phyloP scores from a whole-genome alignment of 2,113 vertebrate species.

The Hyperopisus bebe region DNA sequence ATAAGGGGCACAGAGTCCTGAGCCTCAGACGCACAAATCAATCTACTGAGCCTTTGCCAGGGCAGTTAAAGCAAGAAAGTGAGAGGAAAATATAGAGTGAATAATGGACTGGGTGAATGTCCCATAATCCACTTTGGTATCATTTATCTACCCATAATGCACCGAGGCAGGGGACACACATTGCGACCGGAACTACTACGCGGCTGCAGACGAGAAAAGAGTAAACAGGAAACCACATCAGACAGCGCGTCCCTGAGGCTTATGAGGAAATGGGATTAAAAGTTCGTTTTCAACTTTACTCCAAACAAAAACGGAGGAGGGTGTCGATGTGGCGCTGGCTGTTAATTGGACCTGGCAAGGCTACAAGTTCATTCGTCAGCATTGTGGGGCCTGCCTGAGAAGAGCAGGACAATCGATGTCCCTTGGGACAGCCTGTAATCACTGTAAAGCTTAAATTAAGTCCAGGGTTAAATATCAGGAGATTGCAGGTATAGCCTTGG shows the following conservation, averaged over 20 bases:
- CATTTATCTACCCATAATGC: neutral
- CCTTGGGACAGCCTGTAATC: conserved; percentile 82
- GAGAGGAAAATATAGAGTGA: neutral
- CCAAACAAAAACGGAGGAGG: conserved; percentile 65
- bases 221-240: conserved; percentile 59
- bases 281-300: conserved; percentile 72
- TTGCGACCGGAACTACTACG: conserved; percentile 22
- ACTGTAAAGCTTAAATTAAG: conserved; percentile 84
- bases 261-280: conserved; percentile 70
- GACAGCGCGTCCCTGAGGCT: conserved; percentile 58
- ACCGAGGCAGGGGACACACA: neutral
- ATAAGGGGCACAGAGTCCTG: neutral
- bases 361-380: conserved; percentile 90
- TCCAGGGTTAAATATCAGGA: conserved; percentile 84
- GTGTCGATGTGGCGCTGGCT: conserved; percentile 77
- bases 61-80: neutral
- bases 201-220: conserved; percentile 46
- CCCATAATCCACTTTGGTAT: neutral
- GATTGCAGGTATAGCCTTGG: conserved; percentile 72
- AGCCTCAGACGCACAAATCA: neutral
- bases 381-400: conserved; percentile 83
- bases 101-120: neutral
- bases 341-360: conserved; percentile 93
- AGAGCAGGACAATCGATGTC: conserved; percentile 76
- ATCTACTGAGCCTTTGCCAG: neutral